Conservation (phyloP, 37 sponge, comb jelly and placozoan species). For the Dysidea cf. avara region DNA sequence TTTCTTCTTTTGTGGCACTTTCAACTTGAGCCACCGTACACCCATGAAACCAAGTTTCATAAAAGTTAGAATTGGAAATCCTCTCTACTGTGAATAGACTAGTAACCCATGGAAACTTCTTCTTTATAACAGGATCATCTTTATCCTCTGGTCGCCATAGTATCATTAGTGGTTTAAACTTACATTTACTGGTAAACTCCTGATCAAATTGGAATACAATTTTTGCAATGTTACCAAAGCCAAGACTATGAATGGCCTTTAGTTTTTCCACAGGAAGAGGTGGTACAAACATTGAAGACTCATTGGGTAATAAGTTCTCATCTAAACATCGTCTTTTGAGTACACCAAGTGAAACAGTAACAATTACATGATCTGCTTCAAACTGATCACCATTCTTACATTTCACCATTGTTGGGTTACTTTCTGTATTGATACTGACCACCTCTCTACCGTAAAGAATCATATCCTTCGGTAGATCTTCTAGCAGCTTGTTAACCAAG, state of each 20-base stretch:
- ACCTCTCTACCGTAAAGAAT: no score
- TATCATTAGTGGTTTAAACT: slow-evolving; percentile 5
- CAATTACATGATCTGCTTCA: slow-evolving; percentile 75
- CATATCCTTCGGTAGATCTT: no score
- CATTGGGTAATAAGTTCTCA: not conserved
- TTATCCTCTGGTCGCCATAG: slow-evolving; percentile 32
- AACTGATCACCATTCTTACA: slow-evolving; percentile 26
- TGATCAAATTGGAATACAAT: slow-evolving; percentile 37
- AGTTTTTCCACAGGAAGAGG: slow-evolving; percentile 73
- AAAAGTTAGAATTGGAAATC: slow-evolving; percentile 19
- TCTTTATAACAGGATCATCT: not conserved
- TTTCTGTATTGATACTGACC: not conserved
- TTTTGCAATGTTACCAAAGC: slow-evolving; percentile 70
- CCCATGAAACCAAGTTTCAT: slow-evolving; percentile 38
- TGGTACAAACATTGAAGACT: slow-evolving; percentile 47
- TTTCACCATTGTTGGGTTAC: slow-evolving; percentile 2
- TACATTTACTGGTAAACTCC: not conserved
- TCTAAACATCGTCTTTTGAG: slow-evolving; percentile 34
- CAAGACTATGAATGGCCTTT: slow-evolving; percentile 56
- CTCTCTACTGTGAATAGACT: slow-evolving; percentile 2
- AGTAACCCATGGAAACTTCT: slow-evolving; percentile 30
- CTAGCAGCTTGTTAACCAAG: no score
- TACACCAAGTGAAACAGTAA: slow-evolving; percentile 82
- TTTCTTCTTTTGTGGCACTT: slow-evolving; percentile 16
- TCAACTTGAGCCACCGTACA: slow-evolving; percentile 13